Evolutionary conservation across 35 echinoderm and acorn worm species (phyloP), one percentile per base, ranked within the genome.

Genomic region (Strongylocentrotus purpuratus): DNA sequence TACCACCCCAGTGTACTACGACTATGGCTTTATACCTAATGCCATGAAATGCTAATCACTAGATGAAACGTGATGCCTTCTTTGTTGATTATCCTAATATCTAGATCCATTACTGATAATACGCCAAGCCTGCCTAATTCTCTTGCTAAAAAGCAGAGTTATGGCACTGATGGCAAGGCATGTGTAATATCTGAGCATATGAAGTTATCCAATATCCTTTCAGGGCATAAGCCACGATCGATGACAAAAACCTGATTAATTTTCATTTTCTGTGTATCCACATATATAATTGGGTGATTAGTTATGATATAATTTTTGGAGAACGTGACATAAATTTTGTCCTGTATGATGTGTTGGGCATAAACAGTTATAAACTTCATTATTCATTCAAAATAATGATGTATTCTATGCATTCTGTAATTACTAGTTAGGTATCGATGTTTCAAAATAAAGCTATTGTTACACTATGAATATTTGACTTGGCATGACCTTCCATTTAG

Each of bases 81-180:
- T 59, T 78, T 28, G 22, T 3, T 78, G 65, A 78, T 78, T 78
- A 78, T 78, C 65, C 65, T 78, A 78, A 78, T 78, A n/a, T 78
- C 20, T 78, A n/a, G 65, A 78, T 78, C 65, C 65, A 78, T 78
- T 78, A 78, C 65, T n/a, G 65, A n/a, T 78, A 78, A 78, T 78
- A 18, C 22, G 65, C 65, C 25, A 78, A 78, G 65, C 65, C 65
- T n/a, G 18, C 65, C 65, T 28, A 78, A 78, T 78, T 28, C 20
- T 78, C 20, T 78, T 78, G 65, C 65, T 78, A 78, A 31, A 78
- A 78, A 22, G 20, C 65, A 78, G 65, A 28, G 20, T 78, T 78
- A 78, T 78, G 65, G 65, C 65, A 28, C 65, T 55, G 50, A 55
- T 55, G 50, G 50, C 10, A 78, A 18, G 2, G 65, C 65, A 78